Evolutionary conservation across 2,888 invertebrate species (phyloP).

Genomic region (Graphium colonna): DNA sequence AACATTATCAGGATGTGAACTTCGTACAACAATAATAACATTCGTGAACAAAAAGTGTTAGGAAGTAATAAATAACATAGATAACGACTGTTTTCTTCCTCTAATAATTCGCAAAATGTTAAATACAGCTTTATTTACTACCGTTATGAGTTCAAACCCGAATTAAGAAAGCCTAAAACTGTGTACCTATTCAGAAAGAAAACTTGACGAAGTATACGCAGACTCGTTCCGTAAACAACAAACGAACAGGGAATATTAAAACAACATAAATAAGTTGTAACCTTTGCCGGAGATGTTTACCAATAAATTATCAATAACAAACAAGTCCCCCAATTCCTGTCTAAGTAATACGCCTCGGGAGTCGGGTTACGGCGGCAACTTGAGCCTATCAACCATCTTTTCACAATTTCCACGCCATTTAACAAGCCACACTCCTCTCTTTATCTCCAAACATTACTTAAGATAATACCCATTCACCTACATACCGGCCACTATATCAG

Average conservation of each 20-base stretch:
- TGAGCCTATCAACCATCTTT: slow-evolving; percentile 57
- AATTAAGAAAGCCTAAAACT: background rate
- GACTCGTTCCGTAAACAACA: background rate
- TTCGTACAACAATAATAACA: no score
- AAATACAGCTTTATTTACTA: no score
- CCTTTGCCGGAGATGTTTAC: slow-evolving; percentile 19
- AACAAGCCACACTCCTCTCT: slow-evolving; percentile 49
- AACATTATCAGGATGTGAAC: no score
- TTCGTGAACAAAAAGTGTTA: no score
- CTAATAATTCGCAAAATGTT: no score
- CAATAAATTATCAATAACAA: slow-evolving; percentile 61
- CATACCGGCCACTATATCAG: slow-evolving; percentile 4
- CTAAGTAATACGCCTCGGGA: slow-evolving; percentile 24
- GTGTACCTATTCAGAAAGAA: background rate
- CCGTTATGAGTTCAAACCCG: no score
- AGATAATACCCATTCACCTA: slow-evolving; percentile 15
- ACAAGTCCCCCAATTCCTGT: slow-evolving; percentile 39
- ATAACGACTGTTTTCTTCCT: no score
- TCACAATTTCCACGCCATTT: slow-evolving; percentile 66
- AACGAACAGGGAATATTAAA: slow-evolving; percentile 14
- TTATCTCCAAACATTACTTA: slow-evolving; percentile 20
- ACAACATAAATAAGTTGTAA: slow-evolving; percentile 15
- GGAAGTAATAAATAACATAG: no score
- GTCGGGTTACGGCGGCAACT: slow-evolving; percentile 40
- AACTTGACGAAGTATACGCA: background rate